A percentile compares a stretch with the other conserved stretches of the same genome.
Conservation (phyloP, 2,113 vertebrate genomes). For the Bettongia penicillata region DNA sequence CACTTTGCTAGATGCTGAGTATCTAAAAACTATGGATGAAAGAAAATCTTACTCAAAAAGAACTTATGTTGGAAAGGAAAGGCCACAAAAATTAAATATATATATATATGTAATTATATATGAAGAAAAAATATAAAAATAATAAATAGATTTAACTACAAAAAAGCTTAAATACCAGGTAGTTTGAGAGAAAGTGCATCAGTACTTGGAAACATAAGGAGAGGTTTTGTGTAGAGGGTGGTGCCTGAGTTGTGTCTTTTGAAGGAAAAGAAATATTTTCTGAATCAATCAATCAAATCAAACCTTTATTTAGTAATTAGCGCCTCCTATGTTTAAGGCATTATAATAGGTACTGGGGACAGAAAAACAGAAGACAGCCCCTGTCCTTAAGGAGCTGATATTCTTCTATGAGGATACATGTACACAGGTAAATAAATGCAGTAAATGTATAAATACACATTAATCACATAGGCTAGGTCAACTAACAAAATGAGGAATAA, state of each 20-base stretch:
- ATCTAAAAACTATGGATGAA: neutral
- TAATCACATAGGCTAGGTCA: neutral
- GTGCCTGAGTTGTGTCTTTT: neutral
- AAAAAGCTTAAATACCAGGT: too few species aligned
- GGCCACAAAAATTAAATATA: neutral
- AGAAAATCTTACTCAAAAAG: neutral
- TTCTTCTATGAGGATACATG: neutral
- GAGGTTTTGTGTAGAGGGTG: neutral
- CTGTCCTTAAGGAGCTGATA: too few species aligned
- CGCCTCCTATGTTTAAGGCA: neutral
- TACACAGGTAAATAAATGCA: neutral
- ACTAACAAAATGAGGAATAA: neutral
- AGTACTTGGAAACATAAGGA: neutral
- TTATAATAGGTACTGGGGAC: too few species aligned
- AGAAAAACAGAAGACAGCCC: neutral
- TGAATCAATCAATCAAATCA: neutral
- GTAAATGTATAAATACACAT: neutral
- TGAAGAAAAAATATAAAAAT: neutral
- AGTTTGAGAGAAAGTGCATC: neutral
- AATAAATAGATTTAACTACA: neutral
- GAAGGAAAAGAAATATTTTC: neutral
- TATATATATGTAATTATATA: neutral
- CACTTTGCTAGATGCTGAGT: neutral
- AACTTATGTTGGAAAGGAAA: neutral
- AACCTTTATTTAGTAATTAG: neutral